Evolutionary conservation across 2,797 vertebrate genomes (phyloP), one percentile per base, ranked within the genome.

Genomic region (Rallus crepitans): DNA sequence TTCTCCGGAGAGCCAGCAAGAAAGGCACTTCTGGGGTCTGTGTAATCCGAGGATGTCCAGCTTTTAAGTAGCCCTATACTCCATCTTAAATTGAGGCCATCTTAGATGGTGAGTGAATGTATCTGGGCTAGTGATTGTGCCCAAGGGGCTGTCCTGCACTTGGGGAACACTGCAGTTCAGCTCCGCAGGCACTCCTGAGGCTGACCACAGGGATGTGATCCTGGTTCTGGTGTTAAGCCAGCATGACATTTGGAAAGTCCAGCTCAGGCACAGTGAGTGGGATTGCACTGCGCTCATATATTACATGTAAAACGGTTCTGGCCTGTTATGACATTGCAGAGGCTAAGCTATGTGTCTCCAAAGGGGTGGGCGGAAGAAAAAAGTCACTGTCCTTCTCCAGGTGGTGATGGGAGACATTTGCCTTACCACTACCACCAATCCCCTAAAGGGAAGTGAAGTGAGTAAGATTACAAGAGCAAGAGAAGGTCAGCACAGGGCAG

Each of bases 401-500:
- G 18, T 31, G 4, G 4, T 48, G n/a, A 9, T 7, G 33, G 12
- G 11, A 8, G 7, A 35, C 0, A 0, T 73, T 90, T 78, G 15
- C 12, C 31, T 17, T 30, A 33, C 6, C 17, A 68, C 17, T 24
- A 60, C 14, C 37, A 45, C 24, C 24, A 19, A 45, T 45, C 20
- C 3, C 3, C 1, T 59, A 39, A 56, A 77, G n/a, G 23, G 39
- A 87, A 72, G 18, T 4, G 25, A 33, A 20, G 28, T 11, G 15
- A 81, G 63, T 82, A 31, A 68, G 12, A 71, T 35, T 33, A 50
- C 59, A 72, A 68, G 17, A 52, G 37, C 11, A 45, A 53, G 35
- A 91, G 63, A 81, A 86, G 28, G 42, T 27, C 31, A 27, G 25
- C 19, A 59, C 72, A 96, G 86, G 95, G 96, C 69, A 95, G 86